Evolutionary conservation across 2,113 vertebrate species (phyloP).

Genomic region (Ibidorhyncha struthersii): DNA sequence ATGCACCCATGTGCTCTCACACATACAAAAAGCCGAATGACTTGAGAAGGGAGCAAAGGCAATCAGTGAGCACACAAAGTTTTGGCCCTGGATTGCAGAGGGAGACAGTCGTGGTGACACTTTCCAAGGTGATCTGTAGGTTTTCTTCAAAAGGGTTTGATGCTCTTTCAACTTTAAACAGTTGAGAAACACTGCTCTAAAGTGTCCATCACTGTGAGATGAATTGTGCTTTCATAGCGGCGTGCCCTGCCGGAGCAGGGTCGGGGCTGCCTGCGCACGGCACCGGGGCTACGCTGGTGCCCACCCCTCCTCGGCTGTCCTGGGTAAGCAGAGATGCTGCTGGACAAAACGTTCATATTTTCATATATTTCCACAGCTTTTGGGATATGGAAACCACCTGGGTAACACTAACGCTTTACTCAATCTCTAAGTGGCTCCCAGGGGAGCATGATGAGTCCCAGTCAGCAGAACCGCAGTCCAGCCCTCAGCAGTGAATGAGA

Average conservation of each 20-base stretch:
- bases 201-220: conserved; percentile 13
- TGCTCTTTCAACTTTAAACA: conserved; percentile 39
- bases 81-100: neutral
- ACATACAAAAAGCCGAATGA: fast-evolving
- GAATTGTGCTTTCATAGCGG: conserved; percentile 21
- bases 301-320: neutral
- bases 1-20: fast-evolving
- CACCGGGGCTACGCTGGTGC: neutral
- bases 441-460: fast-evolving
- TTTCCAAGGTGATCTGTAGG: conserved; percentile 48
- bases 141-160: conserved; percentile 39
- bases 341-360: neutral
- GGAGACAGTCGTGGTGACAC: neutral
- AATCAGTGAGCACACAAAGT: neutral
- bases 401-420: fast-evolving
- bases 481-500: fast-evolving
- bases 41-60: neutral
- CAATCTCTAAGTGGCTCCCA: neutral
- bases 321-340: neutral
- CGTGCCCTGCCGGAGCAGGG: neutral
- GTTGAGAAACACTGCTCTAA: conserved; percentile 1
- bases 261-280: fast-evolving
- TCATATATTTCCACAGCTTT: fast-evolving
- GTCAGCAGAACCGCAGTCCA: fast-evolving
- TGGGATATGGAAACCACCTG: neutral